These are phyloP conservation scores for Irena cyanogastra DNA, from an alignment of 2,113 vertebrate species.

Conservation along the genomic window DNA sequence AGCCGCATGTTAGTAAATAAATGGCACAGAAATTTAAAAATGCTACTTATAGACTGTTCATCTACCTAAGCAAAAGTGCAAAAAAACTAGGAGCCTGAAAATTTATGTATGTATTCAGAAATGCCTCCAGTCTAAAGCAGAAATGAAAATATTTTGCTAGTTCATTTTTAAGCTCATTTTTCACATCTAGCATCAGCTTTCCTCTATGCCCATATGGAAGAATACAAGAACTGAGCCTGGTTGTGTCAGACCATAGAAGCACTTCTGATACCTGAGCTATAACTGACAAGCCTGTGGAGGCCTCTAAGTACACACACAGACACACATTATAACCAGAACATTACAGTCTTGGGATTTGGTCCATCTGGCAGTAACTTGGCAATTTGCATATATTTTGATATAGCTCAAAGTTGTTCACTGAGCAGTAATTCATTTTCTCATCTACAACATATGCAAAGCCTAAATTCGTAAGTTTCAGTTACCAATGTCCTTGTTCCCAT, in stretches of 20 bases:
- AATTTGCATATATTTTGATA: not conserved
- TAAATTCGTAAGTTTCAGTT: not conserved
- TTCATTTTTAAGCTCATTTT: not conserved
- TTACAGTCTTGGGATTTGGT: not conserved
- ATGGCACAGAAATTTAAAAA: not conserved
- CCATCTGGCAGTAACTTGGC: not conserved
- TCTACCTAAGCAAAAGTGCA: not conserved
- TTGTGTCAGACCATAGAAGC: not conserved
- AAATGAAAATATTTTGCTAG: not conserved
- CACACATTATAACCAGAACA: not conserved
- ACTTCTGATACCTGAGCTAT: not conserved
- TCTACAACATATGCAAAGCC: not conserved
- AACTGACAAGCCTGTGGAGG: not conserved
- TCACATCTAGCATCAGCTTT: not conserved
- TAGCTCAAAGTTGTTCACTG: not conserved
- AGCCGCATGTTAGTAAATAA: not conserved
- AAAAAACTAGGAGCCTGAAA: not conserved
- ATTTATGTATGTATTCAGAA: not conserved
- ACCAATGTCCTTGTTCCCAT: not conserved
- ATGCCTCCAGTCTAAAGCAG: not conserved
- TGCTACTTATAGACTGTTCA: not conserved
- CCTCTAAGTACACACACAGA: not conserved
- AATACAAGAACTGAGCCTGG: not conserved
- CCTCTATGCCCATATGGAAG: not conserved
- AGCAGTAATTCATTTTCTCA: not conserved